Conservation (phyloP, 2,888 invertebrate genomes). For the Ischnus inquisitorius region DNA sequence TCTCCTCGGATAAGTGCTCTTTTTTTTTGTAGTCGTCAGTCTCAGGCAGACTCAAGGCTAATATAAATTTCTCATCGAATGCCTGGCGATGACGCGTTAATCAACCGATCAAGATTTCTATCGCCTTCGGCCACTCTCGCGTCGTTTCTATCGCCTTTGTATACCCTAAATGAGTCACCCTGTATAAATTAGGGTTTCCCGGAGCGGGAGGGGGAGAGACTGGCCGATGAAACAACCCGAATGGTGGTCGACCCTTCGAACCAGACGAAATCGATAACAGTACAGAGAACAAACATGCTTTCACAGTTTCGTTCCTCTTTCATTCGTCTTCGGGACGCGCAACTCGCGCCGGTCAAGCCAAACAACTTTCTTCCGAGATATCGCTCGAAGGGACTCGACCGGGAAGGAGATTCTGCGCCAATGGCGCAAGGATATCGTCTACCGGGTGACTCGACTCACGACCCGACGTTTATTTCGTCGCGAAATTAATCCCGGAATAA, state of each 20-base stretch:
- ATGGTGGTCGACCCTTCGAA: constrained; percentile 66
- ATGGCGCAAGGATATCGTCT: constrained; percentile 14
- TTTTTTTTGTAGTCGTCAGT: constrained; percentile 47
- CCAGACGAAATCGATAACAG: constrained; percentile 80
- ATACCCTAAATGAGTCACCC: constrained; percentile 56
- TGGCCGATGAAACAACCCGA: neutral
- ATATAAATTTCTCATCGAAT: constrained; percentile 56
- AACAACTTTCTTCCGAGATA: constrained; percentile 33
- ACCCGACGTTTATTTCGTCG: neutral
- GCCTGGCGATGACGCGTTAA: constrained; percentile 51
- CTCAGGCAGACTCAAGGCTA: constrained; percentile 13
- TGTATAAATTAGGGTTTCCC: constrained; percentile 57
- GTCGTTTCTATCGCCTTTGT: constrained; percentile 2
- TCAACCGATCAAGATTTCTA: constrained; percentile 61
- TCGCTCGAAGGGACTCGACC: neutral
- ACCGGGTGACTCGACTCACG: constrained; percentile 8
- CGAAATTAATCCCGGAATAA: neutral
- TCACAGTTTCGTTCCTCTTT: constrained; percentile 2
- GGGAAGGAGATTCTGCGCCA: constrained; percentile 17
- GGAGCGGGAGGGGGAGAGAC: constrained; percentile 6
- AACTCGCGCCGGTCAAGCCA: constrained; percentile 8
- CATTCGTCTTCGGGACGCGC: neutral
- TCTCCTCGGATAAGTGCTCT: constrained; percentile 12
- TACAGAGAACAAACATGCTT: constrained; percentile 28
- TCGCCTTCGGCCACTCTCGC: constrained; percentile 51